These are phyloP conservation scores for Cochlearius cochlearius DNA, from an alignment of 2,113 vertebrate genomes.

Conservation along the genomic window DNA sequence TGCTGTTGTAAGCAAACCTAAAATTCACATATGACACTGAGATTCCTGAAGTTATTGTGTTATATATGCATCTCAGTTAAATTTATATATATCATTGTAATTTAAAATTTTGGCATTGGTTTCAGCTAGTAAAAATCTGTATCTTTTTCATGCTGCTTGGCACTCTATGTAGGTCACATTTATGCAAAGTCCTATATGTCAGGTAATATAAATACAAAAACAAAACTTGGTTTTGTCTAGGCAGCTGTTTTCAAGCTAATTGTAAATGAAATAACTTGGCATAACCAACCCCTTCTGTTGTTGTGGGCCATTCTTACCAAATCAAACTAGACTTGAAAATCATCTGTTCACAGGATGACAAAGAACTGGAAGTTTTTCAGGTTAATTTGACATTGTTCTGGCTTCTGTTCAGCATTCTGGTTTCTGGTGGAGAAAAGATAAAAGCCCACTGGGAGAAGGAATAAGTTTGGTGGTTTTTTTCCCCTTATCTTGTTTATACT, in stretches of 20 bases:
- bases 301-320: not conserved
- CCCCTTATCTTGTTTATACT: not conserved
- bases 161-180: not conserved
- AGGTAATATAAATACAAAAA: not conserved
- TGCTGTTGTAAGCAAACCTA: not conserved
- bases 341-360: not conserved
- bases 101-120: not conserved
- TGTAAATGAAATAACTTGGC: not conserved
- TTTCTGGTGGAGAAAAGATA: not conserved
- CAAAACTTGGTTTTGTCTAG: not conserved
- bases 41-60: not conserved
- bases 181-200: not conserved
- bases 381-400: not conserved
- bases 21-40: not conserved
- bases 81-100: not conserved
- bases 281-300: not conserved
- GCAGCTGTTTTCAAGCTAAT: not conserved
- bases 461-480: not conserved
- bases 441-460: not conserved
- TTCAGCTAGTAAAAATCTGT: not conserved
- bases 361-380: not conserved
- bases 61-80: not conserved
- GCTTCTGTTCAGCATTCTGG: not conserved
- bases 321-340: not conserved
- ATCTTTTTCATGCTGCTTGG: not conserved